These are phyloP conservation scores for Rhizoglyphus robini DNA, from an alignment of 1,140 invertebrate species.

Conservation along the genomic window DNA sequence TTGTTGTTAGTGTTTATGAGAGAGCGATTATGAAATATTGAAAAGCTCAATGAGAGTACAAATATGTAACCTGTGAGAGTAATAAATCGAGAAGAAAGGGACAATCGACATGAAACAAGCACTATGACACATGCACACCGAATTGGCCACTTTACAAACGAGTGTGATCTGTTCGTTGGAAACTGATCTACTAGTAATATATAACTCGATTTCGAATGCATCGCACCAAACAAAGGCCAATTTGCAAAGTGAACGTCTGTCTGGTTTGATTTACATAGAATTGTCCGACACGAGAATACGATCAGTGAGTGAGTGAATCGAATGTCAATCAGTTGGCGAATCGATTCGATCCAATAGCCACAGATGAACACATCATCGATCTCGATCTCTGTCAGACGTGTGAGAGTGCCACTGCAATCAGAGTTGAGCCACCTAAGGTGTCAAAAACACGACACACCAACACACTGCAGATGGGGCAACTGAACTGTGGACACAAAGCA, in stretches of 20 bases:
- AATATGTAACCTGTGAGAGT: neutral
- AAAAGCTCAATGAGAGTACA: neutral
- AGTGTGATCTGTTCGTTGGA: neutral
- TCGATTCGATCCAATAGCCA: neutral
- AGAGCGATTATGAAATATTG: neutral
- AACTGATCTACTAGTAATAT: neutral
- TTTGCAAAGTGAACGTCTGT: neutral
- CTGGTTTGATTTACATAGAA: neutral
- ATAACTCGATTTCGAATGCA: neutral
- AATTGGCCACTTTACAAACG: neutral
- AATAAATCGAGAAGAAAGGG: neutral
- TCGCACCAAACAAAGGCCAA: neutral
- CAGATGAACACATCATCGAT: constrained; percentile 2
- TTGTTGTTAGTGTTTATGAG: neutral
- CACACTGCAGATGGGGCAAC: constrained; percentile 3
- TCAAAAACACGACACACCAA: neutral
- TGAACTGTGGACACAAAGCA: neutral
- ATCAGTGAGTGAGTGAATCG: no score
- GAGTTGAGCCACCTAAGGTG: neutral
- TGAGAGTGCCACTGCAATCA: neutral
- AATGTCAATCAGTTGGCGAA: neutral
- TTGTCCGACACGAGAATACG: no score
- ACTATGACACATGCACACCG: neutral
- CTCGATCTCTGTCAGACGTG: neutral
- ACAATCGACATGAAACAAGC: neutral